Evolutionary conservation across 2,888 invertebrate species (phyloP), one percentile per base, ranked within the genome.

Genomic region (Papilio protenor): DNA sequence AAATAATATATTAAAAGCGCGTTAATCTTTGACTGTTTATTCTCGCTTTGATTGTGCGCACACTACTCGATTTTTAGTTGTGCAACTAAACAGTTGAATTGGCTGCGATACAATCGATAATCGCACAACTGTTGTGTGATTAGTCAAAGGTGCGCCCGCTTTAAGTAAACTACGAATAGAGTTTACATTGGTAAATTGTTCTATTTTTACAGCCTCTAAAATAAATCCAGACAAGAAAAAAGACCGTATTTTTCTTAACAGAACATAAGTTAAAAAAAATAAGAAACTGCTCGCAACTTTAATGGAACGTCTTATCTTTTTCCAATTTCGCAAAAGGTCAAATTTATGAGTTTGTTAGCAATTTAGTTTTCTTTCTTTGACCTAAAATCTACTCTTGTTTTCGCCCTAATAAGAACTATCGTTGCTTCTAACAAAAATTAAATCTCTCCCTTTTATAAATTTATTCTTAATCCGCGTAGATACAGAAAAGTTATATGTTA

Each of bases 241-340:
- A 33, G 2, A 23, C 11, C 21, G 11, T 27, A 16, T 27, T 14
- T 61, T 27, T 27, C 6, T 64, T 64, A 64, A 64, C 33, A 64
- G 40, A 64, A 64, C 73, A 73, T 40, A 73, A 73, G 73, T 73
- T 45, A 59, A n/a, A 33, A 57, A 73, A 57, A 73, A 73, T 73
- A 40, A 73, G 21, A 40, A 45, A 59, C 73, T 59, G 18, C 73
- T 10, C 18, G 40, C 72, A 18, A 21, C 72, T 59, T 73, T 59
- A 73, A 73, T 73, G 73, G 73, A 73, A 73, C 73, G 45, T 73
- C 73, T 73, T 73, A 73, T 73, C 73, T 73, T 57, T 59, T 73
- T 33, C 73, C 59, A 73, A 73, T 73, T 73, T 73, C 18, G 59
- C 10, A 33, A 45, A 73, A 59, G 59, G 73, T 73, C 73, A 73